Conservation (phyloP, 2,888 invertebrate genomes). For the Epirrita christyi region DNA sequence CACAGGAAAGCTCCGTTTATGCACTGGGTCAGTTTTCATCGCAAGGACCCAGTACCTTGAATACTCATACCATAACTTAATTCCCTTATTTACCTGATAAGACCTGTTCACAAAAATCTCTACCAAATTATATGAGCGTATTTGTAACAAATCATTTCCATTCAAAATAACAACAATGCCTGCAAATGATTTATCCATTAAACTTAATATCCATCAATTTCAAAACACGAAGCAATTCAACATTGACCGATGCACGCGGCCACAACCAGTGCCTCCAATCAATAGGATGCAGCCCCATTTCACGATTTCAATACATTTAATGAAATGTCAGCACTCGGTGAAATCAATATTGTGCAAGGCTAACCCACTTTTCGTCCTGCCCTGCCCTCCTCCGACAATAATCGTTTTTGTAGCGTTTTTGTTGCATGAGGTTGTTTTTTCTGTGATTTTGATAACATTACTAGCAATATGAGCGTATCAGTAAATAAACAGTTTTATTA, state of each 20-base stretch:
- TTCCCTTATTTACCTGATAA: no score
- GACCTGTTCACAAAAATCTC: not conserved
- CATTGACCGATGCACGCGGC: conserved; percentile 71
- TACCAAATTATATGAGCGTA: not conserved
- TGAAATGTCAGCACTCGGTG: conserved; percentile 81
- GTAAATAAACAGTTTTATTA: no score
- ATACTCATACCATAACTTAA: no score
- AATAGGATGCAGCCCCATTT: conserved; percentile 78
- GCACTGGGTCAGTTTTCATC: no score
- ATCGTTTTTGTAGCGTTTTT: not conserved
- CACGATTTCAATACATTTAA: conserved; percentile 84
- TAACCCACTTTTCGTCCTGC: conserved; percentile 53
- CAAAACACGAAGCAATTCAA: conserved; percentile 72
- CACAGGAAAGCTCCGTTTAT: no score
- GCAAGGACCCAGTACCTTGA: no score
- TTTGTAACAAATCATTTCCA: not conserved
- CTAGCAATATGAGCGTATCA: no score
- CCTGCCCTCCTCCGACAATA: conserved; percentile 21
- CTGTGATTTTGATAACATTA: no score
- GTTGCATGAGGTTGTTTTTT: not conserved
- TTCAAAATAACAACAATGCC: conserved; percentile 31
- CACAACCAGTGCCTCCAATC: conserved; percentile 64
- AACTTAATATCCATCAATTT: conserved; percentile 40
- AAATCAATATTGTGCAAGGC: conserved; percentile 73
- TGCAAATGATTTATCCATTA: conserved; percentile 40